Base-by-base conservation (phyloP, 1,140 invertebrate species). In the Hestina assimilis region DNA sequence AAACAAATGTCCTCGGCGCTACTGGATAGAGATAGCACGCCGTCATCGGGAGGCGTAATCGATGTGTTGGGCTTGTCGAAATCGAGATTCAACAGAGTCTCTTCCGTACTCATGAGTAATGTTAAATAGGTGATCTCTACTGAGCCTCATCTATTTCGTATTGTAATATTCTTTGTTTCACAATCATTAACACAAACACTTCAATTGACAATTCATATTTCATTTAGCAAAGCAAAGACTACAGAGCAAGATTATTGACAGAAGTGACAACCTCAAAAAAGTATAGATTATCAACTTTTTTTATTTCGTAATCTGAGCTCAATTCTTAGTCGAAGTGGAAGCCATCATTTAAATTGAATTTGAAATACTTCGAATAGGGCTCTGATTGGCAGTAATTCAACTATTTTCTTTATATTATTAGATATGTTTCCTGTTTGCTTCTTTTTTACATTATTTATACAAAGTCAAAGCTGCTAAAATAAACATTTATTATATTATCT, bases 1-100 rank as follows among this genome's bases (percentile, higher is more conserved):
- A 93, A 90, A 85, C 91, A 90, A 74, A 91, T 91, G 81, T 92
- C 92, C 80, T 93, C 93, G 67, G 90, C 72, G 75, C 87, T 89
- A 75, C 87, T 89, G 29, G 85, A 89, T 57, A 89, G 72, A 60
- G 86, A 89, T 75, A 89, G 82, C 83, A 88, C 85, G 80, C 84
- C 85, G 88, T 89, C 86, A 89, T 89, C 85, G 75, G 84, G 77
- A 72, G 71, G 78, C 66, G 76, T 64, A 72, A 76, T 79, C 59
- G 62, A 60, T 69, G 74, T 69, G 62, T 73, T 76, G 48, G 75
- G 72, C 71, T 87, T 88, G 75, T 89, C 85, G 83, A 89, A 89
- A 77, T 89, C 87, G 77, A 89, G 79, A 83, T 87, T 89, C 75
- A 89, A 83, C 67, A 89, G 84, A 78, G 87, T 87, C 80, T 89